Conservation (phyloP, 2,113 vertebrate species). For the Machaerirhynchus nigripectus region DNA sequence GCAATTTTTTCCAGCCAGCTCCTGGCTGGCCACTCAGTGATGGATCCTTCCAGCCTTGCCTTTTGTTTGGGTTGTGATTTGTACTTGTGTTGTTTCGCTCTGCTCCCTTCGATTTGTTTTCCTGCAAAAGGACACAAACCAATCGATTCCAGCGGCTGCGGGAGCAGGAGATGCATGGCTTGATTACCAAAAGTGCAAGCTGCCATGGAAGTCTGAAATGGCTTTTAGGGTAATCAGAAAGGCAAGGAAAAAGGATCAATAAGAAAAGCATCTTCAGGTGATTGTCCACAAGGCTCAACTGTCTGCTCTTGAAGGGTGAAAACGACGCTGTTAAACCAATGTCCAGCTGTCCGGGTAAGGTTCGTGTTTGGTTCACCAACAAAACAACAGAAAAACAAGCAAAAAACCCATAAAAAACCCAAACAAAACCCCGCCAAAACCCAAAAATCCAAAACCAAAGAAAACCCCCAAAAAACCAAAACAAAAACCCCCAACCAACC, state of each 20-base stretch:
- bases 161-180: background rate
- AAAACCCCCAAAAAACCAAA: too few species aligned
- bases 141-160: background rate
- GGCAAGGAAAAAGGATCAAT: background rate
- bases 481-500: background rate
- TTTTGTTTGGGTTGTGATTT: background rate
- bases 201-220: background rate
- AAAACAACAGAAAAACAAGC: too few species aligned
- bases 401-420: too few species aligned
- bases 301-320: background rate
- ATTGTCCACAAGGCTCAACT: background rate
- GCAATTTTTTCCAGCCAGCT: background rate
- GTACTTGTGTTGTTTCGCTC: background rate
- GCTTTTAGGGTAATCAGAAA: background rate
- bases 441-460: too few species aligned
- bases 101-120: background rate
- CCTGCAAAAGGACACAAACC: background rate
- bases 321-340: fast-evolving
- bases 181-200: background rate
- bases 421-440: background rate
- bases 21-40: background rate
- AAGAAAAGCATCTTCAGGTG: background rate
- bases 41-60: background rate
- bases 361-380: background rate
- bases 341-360: background rate